phyloP scores from a whole-genome alignment of 1,140 invertebrate species.

The Zaprionus camerounensis region DNA sequence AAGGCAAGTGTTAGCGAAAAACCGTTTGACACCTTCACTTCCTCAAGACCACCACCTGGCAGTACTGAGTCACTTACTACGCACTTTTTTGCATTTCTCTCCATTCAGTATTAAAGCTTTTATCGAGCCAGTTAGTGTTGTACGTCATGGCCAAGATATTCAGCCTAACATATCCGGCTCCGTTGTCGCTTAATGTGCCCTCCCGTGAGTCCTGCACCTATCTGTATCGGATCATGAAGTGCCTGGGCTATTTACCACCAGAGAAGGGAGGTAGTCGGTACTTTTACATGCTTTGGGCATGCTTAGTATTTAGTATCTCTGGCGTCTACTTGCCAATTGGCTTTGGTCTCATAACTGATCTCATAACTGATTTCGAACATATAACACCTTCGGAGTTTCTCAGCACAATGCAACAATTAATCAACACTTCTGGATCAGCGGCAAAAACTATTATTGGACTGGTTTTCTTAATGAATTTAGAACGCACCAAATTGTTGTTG shows the following conservation, averaged over 20 bases:
- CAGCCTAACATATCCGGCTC: slow-evolving; percentile 6
- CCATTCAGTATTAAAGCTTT: neutral
- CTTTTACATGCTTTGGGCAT: neutral
- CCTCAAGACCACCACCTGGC: neutral
- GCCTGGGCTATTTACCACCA: slow-evolving; percentile 3
- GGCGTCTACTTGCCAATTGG: neutral
- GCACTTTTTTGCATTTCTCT: neutral
- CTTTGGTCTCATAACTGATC: neutral
- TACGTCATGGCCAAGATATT: slow-evolving; percentile 8
- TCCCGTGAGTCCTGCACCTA: slow-evolving; percentile 12
- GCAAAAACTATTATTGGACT: neutral
- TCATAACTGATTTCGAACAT: neutral
- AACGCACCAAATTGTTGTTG: neutral
- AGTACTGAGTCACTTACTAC: neutral
- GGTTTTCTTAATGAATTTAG: neutral
- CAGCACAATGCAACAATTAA: neutral
- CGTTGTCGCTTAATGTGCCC: neutral
- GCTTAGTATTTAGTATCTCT: neutral
- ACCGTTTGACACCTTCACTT: no score
- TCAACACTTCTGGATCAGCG: neutral
- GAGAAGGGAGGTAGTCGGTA: neutral
- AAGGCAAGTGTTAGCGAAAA: no score
- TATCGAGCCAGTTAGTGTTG: neutral
- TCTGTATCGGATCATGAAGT: slow-evolving; percentile 4
- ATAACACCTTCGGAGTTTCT: slow-evolving; percentile 13